Conservation (phyloP, 2,113 vertebrate species). For the Pseudopodoces humilis region DNA sequence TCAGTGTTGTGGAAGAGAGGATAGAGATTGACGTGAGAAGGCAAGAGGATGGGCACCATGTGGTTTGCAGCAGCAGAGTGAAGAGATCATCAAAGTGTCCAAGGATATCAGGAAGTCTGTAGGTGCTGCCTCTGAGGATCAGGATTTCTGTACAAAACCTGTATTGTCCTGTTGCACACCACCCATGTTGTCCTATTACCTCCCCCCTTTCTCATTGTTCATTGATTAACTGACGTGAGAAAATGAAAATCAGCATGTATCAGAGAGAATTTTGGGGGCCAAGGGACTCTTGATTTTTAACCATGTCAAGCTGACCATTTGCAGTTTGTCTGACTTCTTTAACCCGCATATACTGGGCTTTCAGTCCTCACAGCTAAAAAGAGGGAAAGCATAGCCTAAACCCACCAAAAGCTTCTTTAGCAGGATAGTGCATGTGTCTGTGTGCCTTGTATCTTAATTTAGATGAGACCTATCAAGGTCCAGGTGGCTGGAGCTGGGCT, state of each 20-base stretch:
- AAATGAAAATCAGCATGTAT: neutral
- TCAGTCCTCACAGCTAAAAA: neutral
- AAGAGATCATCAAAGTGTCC: neutral
- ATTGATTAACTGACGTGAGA: neutral
- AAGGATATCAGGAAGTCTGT: neutral
- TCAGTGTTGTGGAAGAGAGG: neutral
- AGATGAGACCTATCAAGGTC: neutral
- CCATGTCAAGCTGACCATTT: neutral
- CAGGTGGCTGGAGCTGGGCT: neutral
- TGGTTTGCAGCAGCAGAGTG: neutral
- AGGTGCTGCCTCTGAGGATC: neutral
- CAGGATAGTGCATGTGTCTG: neutral
- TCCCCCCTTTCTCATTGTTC: neutral
- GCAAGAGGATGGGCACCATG: accelerated
- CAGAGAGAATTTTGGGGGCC: neutral
- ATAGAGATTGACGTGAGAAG: neutral
- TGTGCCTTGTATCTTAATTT: neutral
- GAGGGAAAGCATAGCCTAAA: neutral
- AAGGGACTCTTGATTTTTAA: neutral
- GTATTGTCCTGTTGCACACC: neutral
- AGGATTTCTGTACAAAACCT: neutral
- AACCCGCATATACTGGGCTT: neutral
- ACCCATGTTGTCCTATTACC: neutral
- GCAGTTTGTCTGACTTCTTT: neutral
- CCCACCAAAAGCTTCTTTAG: neutral